A percentile compares a stretch with the other conserved stretches of the same genome.
phyloP scores from a whole-genome alignment of 2,113 vertebrate species.

The Setophaga kirtlandii region DNA sequence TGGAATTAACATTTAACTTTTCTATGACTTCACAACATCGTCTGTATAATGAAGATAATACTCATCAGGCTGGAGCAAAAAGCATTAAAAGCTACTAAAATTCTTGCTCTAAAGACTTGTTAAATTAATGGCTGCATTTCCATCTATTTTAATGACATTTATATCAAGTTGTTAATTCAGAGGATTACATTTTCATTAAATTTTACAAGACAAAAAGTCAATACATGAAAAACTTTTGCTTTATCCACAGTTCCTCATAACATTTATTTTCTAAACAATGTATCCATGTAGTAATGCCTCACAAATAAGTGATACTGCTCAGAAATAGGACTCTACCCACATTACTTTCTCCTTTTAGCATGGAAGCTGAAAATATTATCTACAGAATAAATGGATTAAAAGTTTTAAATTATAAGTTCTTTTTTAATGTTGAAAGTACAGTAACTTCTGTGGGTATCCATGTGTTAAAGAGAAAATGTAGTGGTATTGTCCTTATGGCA shows the following conservation, averaged over 20 bases:
- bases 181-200: neutral
- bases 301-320: neutral
- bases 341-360: neutral
- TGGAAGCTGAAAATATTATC: neutral
- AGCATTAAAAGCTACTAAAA: neutral
- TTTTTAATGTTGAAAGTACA: neutral
- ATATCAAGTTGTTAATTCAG: neutral
- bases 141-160: slow-evolving; percentile 14
- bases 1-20: neutral
- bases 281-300: neutral
- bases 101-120: neutral
- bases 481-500: neutral
- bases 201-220: neutral
- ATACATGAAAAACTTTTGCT: neutral
- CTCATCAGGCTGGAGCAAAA: neutral
- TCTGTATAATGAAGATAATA: neutral
- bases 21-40: neutral
- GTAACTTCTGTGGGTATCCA: neutral
- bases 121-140: neutral
- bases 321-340: neutral
- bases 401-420: neutral
- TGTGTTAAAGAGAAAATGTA: neutral
- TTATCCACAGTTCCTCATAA: neutral
- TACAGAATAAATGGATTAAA: neutral
- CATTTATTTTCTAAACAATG: neutral